Evolutionary conservation across 2,113 vertebrate genomes (phyloP), one percentile per base, ranked within the genome.

Genomic region (Neotoma lepida): DNA sequence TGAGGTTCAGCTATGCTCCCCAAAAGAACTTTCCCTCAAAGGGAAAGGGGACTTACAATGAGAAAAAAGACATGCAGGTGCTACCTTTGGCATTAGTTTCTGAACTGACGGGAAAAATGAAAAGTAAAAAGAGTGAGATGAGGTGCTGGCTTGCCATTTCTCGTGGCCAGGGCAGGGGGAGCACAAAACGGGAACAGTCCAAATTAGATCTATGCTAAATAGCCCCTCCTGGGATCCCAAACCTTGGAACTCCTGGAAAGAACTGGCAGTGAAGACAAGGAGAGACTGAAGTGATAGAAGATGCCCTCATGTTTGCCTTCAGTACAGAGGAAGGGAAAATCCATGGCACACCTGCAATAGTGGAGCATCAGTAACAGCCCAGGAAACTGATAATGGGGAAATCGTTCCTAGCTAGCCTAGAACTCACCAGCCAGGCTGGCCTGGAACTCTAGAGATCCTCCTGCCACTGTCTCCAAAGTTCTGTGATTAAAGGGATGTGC

Each of bases 151-250:
- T 74, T 13, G 10, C 71, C 10, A 6, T 74, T 74, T 74, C 10
- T 26, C 4, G 13, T 44, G 24, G 41, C 22, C 2, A 7, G 10
- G 24, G 4, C 12, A 6, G 9, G 8, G 9, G 24, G 24, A 13
- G 4, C 22, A 14, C 22, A n/a, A 18, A 26, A 74, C 24, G 39
- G 20, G 30, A 30, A 28, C 73, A 76, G 6, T 28, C 5, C 24
- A 33, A 33, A 33, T 77, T 33, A 77, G 6, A 35, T 77, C 46
- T 18, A 46, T 51, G 10, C 46, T 77, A 33, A 33, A 51, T 77
- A 33, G 28, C 7, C 30, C 46, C 8, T 77, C 46, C 74, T 51
- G 46, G 28, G 7, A 77, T 33, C 74, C 71, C 30, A 77, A 77
- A 6, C 12, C 74, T 18, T 18, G 44, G 28, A 49, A 33, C 28